A percentile compares a stretch with the other conserved stretches of the same genome.
These are phyloP conservation scores for Hemibates koningsi DNA, from an alignment of 2,113 vertebrate genomes.

Conservation along the genomic window DNA sequence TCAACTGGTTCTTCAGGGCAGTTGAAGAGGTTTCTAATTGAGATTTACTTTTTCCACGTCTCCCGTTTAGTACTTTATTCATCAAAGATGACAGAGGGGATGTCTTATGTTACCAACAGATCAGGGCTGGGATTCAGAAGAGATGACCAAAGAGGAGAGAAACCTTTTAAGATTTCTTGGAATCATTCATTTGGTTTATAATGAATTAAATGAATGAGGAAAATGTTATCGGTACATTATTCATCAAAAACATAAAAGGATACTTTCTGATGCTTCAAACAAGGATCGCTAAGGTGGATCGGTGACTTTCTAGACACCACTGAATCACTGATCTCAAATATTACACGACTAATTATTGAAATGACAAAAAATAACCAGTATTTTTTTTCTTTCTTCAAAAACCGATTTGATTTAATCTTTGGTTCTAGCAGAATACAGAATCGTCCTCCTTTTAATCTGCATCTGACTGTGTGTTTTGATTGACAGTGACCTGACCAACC, in stretches of 20 bases:
- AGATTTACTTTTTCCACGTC: constrained; percentile 47
- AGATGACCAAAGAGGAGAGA: constrained; percentile 4
- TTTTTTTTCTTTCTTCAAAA: neutral
- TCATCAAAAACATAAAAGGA: neutral
- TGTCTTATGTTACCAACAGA: neutral
- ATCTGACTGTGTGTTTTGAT: neutral
- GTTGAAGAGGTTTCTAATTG: constrained; percentile 38
- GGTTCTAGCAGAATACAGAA: neutral
- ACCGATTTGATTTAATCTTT: neutral
- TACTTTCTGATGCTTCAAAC: neutral
- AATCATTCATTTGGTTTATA: neutral
- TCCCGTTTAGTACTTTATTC: neutral
- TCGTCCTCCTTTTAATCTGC: neutral
- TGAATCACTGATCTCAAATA: neutral
- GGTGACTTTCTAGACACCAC: neutral
- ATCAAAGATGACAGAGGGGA: neutral
- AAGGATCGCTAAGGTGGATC: neutral
- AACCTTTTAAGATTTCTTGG: neutral
- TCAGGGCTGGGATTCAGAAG: neutral
- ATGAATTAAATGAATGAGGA: neutral
- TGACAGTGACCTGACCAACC: neutral
- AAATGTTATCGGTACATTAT: neutral
- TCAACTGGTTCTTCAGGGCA: constrained; percentile 46
- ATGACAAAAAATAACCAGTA: neutral
- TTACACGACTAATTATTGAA: constrained; percentile 1